Conservation (phyloP, 1,140 invertebrate genomes). For the Sarcophaga peregrina region DNA sequence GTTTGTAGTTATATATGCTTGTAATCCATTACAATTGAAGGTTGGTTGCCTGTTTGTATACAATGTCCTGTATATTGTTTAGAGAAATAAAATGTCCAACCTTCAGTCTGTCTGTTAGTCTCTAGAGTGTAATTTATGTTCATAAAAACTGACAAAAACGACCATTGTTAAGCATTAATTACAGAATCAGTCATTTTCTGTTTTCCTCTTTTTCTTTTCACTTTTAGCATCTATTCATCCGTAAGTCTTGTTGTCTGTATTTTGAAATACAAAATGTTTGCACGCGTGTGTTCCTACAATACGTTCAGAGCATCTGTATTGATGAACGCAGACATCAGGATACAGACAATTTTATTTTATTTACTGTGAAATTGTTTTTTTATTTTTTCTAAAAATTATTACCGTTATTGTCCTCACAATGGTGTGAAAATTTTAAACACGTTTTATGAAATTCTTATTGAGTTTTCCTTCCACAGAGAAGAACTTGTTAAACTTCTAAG, state of each 20-base stretch:
- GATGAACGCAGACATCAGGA: not conserved
- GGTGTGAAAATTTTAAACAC: conserved; percentile 5
- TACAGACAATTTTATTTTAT: too few relatives aligned
- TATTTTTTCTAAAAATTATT: too few relatives aligned
- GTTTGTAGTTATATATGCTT: not conserved
- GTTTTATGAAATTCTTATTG: conserved; percentile 22
- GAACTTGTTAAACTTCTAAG: too few relatives aligned
- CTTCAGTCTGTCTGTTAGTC: not conserved
- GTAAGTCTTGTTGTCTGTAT: too few relatives aligned
- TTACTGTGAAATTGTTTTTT: too few relatives aligned
- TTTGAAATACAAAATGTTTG: conserved; percentile 1
- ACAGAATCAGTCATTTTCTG: not conserved
- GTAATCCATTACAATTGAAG: not conserved
- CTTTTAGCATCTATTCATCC: too few relatives aligned
- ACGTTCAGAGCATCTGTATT: not conserved
- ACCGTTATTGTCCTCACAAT: not conserved
- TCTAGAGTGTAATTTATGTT: conserved; percentile 11
- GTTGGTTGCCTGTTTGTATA: conserved; percentile 4
- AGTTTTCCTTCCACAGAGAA: not conserved
- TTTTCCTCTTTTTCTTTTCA: not conserved
- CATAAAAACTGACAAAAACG: conserved; percentile 6
- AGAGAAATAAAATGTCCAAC: not conserved
- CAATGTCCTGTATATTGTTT: not conserved
- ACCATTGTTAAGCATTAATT: conserved; percentile 19
- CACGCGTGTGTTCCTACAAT: not conserved